Evolutionary conservation across 64 coral and sea anemone genomes (phyloP).

Genomic region (Montipora capricornis): DNA sequence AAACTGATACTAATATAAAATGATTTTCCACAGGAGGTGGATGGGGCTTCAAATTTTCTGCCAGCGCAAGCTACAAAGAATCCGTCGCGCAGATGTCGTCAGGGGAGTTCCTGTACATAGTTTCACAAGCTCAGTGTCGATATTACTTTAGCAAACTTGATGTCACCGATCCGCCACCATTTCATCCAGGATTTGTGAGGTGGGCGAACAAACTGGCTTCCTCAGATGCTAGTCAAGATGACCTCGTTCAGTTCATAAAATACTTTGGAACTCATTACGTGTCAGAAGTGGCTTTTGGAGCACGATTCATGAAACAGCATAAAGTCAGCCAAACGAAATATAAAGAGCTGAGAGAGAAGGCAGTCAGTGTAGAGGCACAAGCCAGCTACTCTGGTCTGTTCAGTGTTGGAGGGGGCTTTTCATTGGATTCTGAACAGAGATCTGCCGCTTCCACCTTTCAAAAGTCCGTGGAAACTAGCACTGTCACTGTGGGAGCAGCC

Average conservation of each 20-base stretch:
- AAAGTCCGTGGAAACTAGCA: conserved; percentile 48
- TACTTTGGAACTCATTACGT: conserved; percentile 68
- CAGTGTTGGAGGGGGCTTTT: conserved; percentile 41
- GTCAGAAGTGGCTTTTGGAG: conserved; percentile 50
- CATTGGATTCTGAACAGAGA: conserved; percentile 41
- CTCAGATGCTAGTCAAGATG: background rate
- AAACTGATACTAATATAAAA: background rate
- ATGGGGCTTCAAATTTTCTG: conserved; percentile 66
- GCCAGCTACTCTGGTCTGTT: conserved; percentile 46
- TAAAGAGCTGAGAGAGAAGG: background rate
- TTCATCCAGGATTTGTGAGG: conserved; percentile 56
- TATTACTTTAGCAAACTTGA: conserved; percentile 66
- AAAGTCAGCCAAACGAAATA: conserved; percentile 46
- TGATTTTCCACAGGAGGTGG: conserved; percentile 31
- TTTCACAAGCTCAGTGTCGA: conserved; percentile 39
- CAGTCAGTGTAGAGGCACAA: conserved; percentile 56
- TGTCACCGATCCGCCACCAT: conserved; percentile 20
- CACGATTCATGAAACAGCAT: conserved; percentile 54
- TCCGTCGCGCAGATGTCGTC: conserved; percentile 26
- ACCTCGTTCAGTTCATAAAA: conserved; percentile 41
- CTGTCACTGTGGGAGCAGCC: conserved; percentile 61
- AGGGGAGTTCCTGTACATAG: conserved; percentile 54
- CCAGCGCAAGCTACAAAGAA: conserved; percentile 62
- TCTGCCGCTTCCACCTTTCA: conserved; percentile 20
- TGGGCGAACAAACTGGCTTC: conserved; percentile 20